Evolutionary conservation across 92 coral and sea anemone species (phyloP), one percentile per base, ranked within the genome.

Genomic region (Porites lobata): DNA sequence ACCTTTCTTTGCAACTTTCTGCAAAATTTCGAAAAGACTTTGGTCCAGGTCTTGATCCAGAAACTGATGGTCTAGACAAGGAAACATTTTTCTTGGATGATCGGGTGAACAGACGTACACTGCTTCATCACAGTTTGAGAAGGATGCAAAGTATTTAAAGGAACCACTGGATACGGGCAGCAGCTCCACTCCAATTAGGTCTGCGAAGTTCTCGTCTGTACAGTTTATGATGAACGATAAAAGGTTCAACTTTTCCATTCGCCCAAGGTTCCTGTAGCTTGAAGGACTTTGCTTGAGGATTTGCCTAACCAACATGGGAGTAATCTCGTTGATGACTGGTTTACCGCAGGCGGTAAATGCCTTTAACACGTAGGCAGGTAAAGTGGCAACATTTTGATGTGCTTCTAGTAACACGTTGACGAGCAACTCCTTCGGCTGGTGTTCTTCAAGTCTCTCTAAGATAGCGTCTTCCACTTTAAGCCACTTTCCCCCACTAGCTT

Each of bases 1-100:
- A 86, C 96, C 95, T 81, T 21, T 62, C 74, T 51, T 74, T 32
- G 50, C 74, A 47, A 7, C 6, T 56, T 43, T 14, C 8, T 62
- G 26, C 19, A 95, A 65, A 64, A 76, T 89, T 38, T 26, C 29
- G 57, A 58, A 71, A 63, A 79, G 63, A 29, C 52, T 32, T 29
- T 19, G 65, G 70, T 87, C 93, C 8, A 94, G 22, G 68, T 62
- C 69, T 83, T 87, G 80, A 77, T 85, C 92, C 13, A 95, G 73
- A 72, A 95, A 89, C 65, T 78, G 87, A 20, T 72, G 57, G 12
- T 85, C 74, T 76, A 94, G 66, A 19, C 95, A 89, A 53, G 98
- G 98, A 6, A 96, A 78, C 84, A 96, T 85, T 10, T 87, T 78
- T 53, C 81, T 88, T 2, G 95, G 93, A 81, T 93, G 97, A 53